Base-by-base conservation (phyloP, 2,113 vertebrate species). In the Oxygymnocypris stewartii region DNA sequence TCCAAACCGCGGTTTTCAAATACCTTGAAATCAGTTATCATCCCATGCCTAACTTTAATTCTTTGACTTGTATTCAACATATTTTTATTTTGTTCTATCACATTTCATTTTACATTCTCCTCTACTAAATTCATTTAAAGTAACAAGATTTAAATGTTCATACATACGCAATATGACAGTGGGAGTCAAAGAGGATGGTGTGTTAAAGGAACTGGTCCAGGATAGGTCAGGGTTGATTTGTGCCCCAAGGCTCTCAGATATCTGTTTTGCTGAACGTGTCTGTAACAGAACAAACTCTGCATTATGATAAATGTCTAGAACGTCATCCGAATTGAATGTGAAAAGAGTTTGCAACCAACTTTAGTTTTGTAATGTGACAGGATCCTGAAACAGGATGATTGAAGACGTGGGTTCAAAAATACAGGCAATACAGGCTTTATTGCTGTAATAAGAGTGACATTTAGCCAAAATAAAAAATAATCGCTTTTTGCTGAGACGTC, bases 151-250 rank as follows among this genome's bases (percentile, higher is more conserved):
- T 44, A 31, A 9, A 18, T 14, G 11, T 25, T 42, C 0, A 54
- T 69, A 47, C 94, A 92, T 91, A 99, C 97, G 94, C 93, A 99
- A 93, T 89, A 99, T 95, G 42, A 98, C 91, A 40, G 98, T 99
- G 88, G 96, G 96, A 86, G 94, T 94, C 86, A 96, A 87, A 1
- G 94, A 94, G 71, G 97, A 95, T 84, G 98, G 98, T 16, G 98
- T 99, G 88, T 98, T 98, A 87, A 99, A 93, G 87, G 97, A 99
- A 93, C 98, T 99, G 85, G 96, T 96, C 98, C 98, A 99, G 79
- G 97, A 98, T 91, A 99, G 94, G 84, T 99, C 96, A 37, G 96
- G 93, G 93, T 98, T 95, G 79, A 96, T 91, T 85, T 97, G 94
- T 85, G 93, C 97, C 88, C 98, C 97, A 13, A 99, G 95, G 86